Conservation (phyloP, 2,113 vertebrate genomes). For the Sterna hirundo region DNA sequence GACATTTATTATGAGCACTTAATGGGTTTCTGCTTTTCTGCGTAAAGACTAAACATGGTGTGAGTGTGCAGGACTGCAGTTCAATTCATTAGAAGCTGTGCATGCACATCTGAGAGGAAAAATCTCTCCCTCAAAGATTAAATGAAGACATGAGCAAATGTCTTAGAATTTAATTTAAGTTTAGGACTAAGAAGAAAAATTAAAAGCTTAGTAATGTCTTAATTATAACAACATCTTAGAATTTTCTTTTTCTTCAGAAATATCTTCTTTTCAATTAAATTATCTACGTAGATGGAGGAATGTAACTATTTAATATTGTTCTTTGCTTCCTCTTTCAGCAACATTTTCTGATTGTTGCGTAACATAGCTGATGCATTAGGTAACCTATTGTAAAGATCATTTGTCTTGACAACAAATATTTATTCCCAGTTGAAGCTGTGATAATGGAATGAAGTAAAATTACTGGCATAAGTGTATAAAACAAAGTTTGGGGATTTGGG, state of each 20-base stretch:
- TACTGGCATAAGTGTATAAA: not conserved
- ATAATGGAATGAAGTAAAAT: not conserved
- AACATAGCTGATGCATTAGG: not conserved
- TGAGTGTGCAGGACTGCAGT: not conserved
- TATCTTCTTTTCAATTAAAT: conserved; percentile 40
- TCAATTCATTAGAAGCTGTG: conserved; percentile 13
- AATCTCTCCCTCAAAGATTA: conserved; percentile 31
- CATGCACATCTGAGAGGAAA: not conserved
- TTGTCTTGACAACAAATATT: not conserved
- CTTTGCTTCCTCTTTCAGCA: not conserved
- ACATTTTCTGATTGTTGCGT: not conserved
- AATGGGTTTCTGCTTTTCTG: not conserved
- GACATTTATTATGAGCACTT: not conserved
- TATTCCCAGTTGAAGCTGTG: not conserved
- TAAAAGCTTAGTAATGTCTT: conserved; percentile 52
- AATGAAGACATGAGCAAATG: conserved; percentile 34
- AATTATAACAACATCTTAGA: conserved; percentile 9
- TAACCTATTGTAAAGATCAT: not conserved
- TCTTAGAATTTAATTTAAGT: conserved; percentile 50
- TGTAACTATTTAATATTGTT: not conserved
- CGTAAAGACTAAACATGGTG: not conserved
- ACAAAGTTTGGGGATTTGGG: not conserved
- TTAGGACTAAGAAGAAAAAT: conserved; percentile 28
- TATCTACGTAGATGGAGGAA: not conserved
- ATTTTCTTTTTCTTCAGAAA: not conserved